Conservation (phyloP, 2,797 vertebrate species). For the Danio aesculapii region DNA sequence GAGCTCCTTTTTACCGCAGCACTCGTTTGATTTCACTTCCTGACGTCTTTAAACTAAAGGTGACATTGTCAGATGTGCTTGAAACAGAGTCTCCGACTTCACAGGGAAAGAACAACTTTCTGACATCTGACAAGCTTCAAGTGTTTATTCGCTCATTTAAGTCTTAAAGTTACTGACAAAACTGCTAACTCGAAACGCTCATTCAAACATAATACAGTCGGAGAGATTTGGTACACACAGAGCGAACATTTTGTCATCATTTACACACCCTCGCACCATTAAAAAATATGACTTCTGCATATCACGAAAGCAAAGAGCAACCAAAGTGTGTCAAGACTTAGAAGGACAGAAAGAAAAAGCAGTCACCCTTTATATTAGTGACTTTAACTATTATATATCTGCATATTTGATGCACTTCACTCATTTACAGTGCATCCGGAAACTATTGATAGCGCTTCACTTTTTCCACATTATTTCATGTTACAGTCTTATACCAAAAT, state of each 20-base stretch:
- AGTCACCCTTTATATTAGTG: background rate
- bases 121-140: conserved; percentile 18
- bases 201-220: background rate
- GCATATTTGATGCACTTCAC: no score
- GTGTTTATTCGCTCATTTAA: conserved; percentile 29
- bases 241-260: background rate
- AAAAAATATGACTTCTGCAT: background rate
- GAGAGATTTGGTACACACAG: background rate
- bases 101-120: background rate
- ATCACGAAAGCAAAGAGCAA: background rate
- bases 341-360: background rate
- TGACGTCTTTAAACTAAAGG: conserved; percentile 33
- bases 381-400: no score
- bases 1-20: background rate
- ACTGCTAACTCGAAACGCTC: conserved; percentile 12
- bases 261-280: background rate
- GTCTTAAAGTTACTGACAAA: conserved; percentile 10
- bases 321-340: background rate
- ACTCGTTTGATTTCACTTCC: conserved; percentile 11
- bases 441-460: no score
- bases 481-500: no score
- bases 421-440: no score
- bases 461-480: no score
- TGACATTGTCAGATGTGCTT: conserved; percentile 44
- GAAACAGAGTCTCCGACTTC: conserved; percentile 5